Conservation (phyloP, 2,888 invertebrate genomes). For the Iphiclides podalirius region DNA sequence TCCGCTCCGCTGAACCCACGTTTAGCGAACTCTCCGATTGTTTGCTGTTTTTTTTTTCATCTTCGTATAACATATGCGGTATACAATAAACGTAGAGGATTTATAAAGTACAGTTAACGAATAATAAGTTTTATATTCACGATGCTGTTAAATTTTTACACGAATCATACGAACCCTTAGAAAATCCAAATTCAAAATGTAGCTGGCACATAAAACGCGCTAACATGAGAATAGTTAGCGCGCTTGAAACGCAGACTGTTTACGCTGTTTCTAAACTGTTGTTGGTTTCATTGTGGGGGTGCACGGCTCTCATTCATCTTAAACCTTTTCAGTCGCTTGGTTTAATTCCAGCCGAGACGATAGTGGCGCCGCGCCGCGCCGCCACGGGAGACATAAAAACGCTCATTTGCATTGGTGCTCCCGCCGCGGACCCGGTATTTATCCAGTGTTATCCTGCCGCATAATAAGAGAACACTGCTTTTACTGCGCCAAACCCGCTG, state of each 20-base stretch:
- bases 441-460: slow-evolving; percentile 63
- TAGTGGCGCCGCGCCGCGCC: slow-evolving; percentile 44
- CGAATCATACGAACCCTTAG: too few species aligned
- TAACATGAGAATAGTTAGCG: slow-evolving; percentile 28
- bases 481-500: slow-evolving; percentile 50
- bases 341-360: slow-evolving; percentile 67
- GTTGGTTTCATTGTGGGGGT: slow-evolving; percentile 67
- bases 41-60: too few species aligned
- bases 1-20: too few species aligned
- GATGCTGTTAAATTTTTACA: too few species aligned
- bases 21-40: too few species aligned
- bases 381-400: slow-evolving; percentile 61
- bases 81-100: too few species aligned
- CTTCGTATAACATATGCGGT: too few species aligned
- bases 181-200: too few species aligned
- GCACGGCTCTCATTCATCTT: slow-evolving; percentile 66
- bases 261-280: slow-evolving; percentile 68
- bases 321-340: slow-evolving; percentile 69
- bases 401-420: slow-evolving; percentile 70
- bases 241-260: slow-evolving; percentile 61
- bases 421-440: slow-evolving; percentile 56
- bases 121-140: too few species aligned
- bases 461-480: slow-evolving; percentile 64
- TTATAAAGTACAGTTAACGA: too few species aligned
- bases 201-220: too few species aligned